Evolutionary conservation across 1,140 invertebrate genomes (phyloP).

Genomic region (Druon quercuslanigerum): DNA sequence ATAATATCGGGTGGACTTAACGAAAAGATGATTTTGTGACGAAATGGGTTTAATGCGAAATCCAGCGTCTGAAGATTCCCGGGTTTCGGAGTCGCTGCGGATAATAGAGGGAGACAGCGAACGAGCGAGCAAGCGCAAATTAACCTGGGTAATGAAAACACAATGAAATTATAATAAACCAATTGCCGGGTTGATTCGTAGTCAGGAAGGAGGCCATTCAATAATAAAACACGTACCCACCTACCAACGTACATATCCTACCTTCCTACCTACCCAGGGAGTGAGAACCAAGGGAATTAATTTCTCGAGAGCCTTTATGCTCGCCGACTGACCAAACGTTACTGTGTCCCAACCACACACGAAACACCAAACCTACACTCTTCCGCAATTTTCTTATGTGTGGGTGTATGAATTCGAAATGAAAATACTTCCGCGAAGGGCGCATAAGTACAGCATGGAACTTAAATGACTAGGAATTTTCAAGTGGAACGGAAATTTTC

Average conservation of each 20-base stretch:
- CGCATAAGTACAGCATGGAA: slow-evolving; percentile 41
- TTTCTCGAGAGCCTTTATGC: slow-evolving; percentile 74
- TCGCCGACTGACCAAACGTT: slow-evolving; percentile 71
- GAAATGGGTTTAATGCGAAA: slow-evolving; percentile 53
- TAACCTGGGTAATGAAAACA: slow-evolving; percentile 74
- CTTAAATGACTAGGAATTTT: neutral
- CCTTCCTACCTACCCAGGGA: slow-evolving; percentile 45
- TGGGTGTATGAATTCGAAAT: slow-evolving; percentile 44
- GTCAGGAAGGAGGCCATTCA: slow-evolving; percentile 72
- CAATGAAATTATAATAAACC: slow-evolving; percentile 76
- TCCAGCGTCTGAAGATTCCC: slow-evolving; percentile 65
- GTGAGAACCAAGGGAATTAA: slow-evolving; percentile 68
- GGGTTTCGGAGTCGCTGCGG: slow-evolving; percentile 51
- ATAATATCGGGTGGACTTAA: slow-evolving; percentile 35
- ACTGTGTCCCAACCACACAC: slow-evolving; percentile 53
- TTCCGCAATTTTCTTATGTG: slow-evolving; percentile 52
- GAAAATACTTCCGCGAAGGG: slow-evolving; percentile 52
- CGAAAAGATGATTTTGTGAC: slow-evolving; percentile 46
- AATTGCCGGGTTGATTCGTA: slow-evolving; percentile 74
- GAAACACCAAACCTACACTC: slow-evolving; percentile 51
- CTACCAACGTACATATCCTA: slow-evolving; percentile 53
- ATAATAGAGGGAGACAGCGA: slow-evolving; percentile 68
- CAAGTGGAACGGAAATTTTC: too few relatives aligned
- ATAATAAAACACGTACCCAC: slow-evolving; percentile 73
- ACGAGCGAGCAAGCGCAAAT: slow-evolving; percentile 64